Evolutionary conservation across 2,113 vertebrate genomes (phyloP).

Genomic region (Daboia siamensis): DNA sequence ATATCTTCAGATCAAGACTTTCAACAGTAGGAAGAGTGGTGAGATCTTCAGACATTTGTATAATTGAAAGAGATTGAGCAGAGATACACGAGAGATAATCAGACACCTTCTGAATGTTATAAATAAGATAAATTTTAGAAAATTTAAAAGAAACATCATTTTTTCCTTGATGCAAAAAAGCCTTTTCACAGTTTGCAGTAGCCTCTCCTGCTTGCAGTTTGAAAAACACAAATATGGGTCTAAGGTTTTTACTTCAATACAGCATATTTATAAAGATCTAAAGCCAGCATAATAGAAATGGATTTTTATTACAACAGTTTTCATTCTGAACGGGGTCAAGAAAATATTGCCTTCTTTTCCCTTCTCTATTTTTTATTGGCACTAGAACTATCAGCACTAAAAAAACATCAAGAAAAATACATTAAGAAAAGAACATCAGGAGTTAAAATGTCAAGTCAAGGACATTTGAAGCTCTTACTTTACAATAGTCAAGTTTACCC

Average conservation of each 20-base stretch:
- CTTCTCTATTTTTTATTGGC: not conserved
- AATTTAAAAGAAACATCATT: not conserved
- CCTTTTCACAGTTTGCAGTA: not conserved
- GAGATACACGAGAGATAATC: not conserved
- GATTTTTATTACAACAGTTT: not conserved
- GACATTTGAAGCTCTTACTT: not conserved
- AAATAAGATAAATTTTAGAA: not conserved
- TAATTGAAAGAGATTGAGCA: not conserved
- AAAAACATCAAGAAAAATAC: not conserved
- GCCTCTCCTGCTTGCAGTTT: not conserved
- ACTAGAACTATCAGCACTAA: not conserved
- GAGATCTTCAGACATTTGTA: not conserved
- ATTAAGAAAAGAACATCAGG: not conserved
- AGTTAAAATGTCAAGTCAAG: not conserved
- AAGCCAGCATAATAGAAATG: not conserved
- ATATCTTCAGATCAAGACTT: not conserved
- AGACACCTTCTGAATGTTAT: not conserved
- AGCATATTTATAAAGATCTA: not conserved
- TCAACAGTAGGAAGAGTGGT: not conserved
- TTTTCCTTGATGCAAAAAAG: not conserved
- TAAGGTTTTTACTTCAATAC: not conserved
- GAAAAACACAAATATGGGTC: not conserved
- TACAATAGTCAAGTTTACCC: not conserved
- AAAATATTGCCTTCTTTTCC: not conserved
- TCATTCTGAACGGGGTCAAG: not conserved